Conservation (phyloP, 2,113 vertebrate species). For the Drymodes brunneopygia region DNA sequence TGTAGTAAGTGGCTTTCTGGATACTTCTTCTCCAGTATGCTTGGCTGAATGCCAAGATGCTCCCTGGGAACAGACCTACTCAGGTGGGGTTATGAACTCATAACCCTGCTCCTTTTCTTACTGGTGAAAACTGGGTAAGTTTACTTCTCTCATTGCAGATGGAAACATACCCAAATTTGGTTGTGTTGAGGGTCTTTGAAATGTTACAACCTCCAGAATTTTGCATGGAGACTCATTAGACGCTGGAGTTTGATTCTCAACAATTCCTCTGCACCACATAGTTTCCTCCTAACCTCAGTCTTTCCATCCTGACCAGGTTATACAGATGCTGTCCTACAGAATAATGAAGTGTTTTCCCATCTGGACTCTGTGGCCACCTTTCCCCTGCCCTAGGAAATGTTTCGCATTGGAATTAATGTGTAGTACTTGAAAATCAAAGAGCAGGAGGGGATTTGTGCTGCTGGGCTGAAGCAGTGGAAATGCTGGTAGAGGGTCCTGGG, state of each 20-base stretch:
- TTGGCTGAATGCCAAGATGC: not conserved
- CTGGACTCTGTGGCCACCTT: not conserved
- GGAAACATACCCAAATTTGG: not conserved
- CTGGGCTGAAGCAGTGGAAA: not conserved
- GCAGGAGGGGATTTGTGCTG: not conserved
- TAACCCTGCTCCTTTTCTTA: not conserved
- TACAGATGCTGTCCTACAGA: not conserved
- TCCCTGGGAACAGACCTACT: not conserved
- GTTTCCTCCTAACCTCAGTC: not conserved
- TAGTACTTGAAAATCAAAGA: not conserved
- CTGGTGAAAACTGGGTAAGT: not conserved
- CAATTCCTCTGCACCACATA: fast-evolving
- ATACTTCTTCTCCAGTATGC: not conserved
- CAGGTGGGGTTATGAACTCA: not conserved
- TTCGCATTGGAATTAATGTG: not conserved
- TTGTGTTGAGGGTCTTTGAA: not conserved
- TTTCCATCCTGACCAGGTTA: not conserved
- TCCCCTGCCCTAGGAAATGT: not conserved
- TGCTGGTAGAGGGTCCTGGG: not conserved
- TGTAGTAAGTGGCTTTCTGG: not conserved
- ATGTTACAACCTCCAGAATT: not conserved
- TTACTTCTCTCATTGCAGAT: not conserved
- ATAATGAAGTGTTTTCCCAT: not conserved
- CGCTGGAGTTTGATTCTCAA: not conserved
- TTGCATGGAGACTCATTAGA: not conserved